Evolutionary conservation across 2,113 vertebrate genomes (phyloP).

Genomic region (Bambusicola thoracicus): DNA sequence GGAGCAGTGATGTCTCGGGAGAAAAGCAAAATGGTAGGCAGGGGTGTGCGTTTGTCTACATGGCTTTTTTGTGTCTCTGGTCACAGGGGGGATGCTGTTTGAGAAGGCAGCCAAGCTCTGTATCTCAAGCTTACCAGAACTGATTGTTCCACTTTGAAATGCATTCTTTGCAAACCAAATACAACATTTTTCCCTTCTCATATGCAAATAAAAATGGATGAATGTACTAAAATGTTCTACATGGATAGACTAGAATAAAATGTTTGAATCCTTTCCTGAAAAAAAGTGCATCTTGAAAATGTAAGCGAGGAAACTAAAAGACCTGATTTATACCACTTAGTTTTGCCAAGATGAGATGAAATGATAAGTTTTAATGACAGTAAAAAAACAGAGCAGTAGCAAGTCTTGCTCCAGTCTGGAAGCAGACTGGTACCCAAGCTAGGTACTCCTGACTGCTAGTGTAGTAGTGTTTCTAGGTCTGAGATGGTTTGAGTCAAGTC

Average conservation of each 20-base stretch:
- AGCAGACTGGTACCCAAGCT: neutral
- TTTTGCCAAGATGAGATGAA: neutral
- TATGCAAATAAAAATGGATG: neutral
- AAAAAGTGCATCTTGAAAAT: neutral
- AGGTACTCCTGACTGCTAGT: fast-evolving
- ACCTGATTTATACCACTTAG: neutral
- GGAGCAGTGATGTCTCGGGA: neutral
- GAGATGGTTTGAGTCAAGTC: neutral
- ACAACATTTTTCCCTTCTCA: neutral
- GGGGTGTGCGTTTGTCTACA: neutral
- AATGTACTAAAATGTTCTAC: neutral
- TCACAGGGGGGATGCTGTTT: fast-evolving
- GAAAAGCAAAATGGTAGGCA: neutral
- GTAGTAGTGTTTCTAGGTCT: neutral
- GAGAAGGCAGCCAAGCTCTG: neutral
- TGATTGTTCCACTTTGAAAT: neutral
- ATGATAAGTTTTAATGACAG: neutral
- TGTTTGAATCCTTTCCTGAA: neutral
- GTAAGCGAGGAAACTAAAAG: neutral
- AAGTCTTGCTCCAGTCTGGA: neutral
- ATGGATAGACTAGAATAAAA: neutral
- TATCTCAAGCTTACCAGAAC: neutral
- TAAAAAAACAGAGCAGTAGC: neutral
- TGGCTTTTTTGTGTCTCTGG: neutral
- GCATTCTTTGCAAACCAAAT: neutral